Evolutionary conservation across 2,888 invertebrate species (phyloP).

Genomic region (Prionchulus punctatus): DNA sequence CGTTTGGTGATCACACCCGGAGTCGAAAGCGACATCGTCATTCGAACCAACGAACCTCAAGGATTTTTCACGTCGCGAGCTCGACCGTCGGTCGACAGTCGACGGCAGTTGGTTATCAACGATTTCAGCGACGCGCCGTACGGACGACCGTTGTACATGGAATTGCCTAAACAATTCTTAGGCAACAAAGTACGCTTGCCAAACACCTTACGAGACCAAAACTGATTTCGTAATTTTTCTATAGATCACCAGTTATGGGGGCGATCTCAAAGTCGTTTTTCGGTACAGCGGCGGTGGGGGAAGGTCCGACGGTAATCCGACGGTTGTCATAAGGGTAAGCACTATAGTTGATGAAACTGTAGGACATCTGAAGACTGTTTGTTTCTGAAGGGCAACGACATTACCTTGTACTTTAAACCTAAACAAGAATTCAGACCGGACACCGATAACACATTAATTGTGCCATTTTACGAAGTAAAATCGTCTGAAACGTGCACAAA

Average conservation of each 20-base stretch:
- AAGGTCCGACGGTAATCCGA: conserved; percentile 19
- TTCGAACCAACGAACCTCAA: conserved; percentile 2
- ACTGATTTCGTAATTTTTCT: conserved; percentile 9
- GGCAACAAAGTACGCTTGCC: conserved; percentile 52
- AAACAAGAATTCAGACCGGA: conserved; percentile 19
- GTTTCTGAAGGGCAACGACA: conserved; percentile 26
- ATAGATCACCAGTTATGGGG: conserved; percentile 72
- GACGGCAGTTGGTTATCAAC: neutral
- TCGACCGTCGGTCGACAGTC: neutral
- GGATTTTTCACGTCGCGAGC: neutral
- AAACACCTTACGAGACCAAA: neutral
- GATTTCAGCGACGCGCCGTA: conserved; percentile 16
- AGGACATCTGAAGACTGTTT: no score
- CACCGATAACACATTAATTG: conserved; percentile 24
- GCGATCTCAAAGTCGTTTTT: conserved; percentile 59
- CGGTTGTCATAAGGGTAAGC: conserved; percentile 24
- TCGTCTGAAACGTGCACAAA: neutral
- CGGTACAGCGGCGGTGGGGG: conserved; percentile 23
- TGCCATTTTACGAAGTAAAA: conserved; percentile 14
- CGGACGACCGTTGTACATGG: conserved; percentile 54
- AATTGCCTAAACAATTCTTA: conserved; percentile 59
- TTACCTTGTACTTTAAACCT: conserved; percentile 22
- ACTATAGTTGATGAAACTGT: neutral
- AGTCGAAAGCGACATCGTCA: neutral
- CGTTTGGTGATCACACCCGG: neutral